These are phyloP conservation scores for Drosophila guanche DNA, from an alignment of 1,140 invertebrate genomes.

Conservation along the genomic window DNA sequence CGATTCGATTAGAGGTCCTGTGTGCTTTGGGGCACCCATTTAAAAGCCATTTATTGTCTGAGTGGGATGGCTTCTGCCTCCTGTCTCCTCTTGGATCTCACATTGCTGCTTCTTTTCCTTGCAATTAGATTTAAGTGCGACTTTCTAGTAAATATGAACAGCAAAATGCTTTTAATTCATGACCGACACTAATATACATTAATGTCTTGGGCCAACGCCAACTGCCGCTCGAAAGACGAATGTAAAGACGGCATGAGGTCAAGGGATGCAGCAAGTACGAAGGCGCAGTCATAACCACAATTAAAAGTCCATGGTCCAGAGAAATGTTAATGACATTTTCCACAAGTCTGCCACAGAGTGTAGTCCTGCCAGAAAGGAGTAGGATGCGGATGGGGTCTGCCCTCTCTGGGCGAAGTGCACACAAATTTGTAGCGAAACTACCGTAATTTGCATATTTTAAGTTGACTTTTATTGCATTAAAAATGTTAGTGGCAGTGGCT, in stretches of 20 bases:
- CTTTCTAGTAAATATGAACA: conserved; percentile 72
- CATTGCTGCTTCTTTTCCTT: conserved; percentile 40
- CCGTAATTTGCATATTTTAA: conserved; percentile 82
- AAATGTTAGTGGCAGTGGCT: conserved; percentile 75
- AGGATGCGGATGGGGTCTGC: neutral
- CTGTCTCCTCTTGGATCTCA: neutral
- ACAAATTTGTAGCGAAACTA: conserved; percentile 76
- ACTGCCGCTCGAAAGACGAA: conserved; percentile 26
- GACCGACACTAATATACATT: conserved; percentile 79
- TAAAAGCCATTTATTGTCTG: conserved; percentile 45
- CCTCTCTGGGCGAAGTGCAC: conserved; percentile 53
- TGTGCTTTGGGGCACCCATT: conserved; percentile 48
- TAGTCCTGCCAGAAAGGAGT: conserved; percentile 34
- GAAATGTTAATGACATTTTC: conserved; percentile 78
- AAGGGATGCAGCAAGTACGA: conserved; percentile 16
- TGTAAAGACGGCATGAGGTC: conserved; percentile 46
- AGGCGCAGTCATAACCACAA: conserved; percentile 63
- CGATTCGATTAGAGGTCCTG: conserved; percentile 61
- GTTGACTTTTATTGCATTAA: conserved; percentile 82
- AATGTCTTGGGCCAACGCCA: conserved; percentile 72
- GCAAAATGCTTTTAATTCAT: conserved; percentile 81
- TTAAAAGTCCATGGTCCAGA: conserved; percentile 80
- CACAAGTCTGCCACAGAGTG: conserved; percentile 45
- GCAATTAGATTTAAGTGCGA: conserved; percentile 78
- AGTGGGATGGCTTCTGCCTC: too few relatives aligned